phyloP scores from a whole-genome alignment of 2,797 vertebrate genomes.

The Ceryle rudis region DNA sequence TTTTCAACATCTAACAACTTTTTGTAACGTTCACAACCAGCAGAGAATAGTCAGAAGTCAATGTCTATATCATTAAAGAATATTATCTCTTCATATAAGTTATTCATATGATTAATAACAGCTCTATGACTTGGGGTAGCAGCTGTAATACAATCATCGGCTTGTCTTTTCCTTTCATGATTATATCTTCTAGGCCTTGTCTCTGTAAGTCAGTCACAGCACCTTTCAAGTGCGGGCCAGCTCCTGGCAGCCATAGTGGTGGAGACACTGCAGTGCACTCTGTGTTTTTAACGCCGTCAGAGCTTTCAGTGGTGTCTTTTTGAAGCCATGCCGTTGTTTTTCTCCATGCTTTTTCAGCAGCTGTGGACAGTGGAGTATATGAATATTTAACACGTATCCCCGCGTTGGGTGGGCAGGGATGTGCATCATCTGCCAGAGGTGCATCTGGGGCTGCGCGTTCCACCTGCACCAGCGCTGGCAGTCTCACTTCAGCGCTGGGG shows the following conservation, averaged over 20 bases:
- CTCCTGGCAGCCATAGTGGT: not conserved
- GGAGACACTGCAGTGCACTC: not conserved
- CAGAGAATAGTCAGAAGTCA: not conserved
- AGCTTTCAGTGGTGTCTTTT: not conserved
- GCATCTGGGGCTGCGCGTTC: fast-evolving
- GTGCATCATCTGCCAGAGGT: not conserved
- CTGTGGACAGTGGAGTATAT: not conserved
- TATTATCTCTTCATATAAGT: not conserved
- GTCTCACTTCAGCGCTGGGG: not conserved
- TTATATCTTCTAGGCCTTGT: not conserved
- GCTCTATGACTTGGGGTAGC: not conserved
- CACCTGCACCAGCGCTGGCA: not conserved
- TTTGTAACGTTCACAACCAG: not conserved
- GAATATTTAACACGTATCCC: not conserved
- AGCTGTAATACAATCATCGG: not conserved
- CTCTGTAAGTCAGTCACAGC: not conserved
- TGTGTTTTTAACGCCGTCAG: not conserved
- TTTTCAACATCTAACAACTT: not conserved
- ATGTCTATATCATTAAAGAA: not conserved
- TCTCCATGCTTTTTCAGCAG: not conserved
- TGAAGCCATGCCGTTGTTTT: not conserved
- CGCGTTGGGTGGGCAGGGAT: not conserved
- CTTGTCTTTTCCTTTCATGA: not conserved
- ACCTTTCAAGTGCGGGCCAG: not conserved
- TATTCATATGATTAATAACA: not conserved